Base-by-base conservation (phyloP, 2,113 vertebrate species). In the Eretmochelys imbricata region DNA sequence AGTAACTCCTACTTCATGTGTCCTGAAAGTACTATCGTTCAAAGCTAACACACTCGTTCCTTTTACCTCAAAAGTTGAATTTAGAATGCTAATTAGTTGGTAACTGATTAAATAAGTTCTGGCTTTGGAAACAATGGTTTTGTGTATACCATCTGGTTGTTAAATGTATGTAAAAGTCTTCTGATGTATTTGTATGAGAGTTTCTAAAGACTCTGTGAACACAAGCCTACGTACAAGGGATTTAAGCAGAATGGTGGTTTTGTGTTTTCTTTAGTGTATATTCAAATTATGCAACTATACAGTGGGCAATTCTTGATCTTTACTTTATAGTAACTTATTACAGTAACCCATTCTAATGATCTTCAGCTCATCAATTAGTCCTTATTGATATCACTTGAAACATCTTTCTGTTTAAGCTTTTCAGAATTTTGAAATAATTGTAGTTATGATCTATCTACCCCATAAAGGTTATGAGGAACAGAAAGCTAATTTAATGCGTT, bases 341-440 rank as follows among this genome's bases (percentile, higher is more conserved):
- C 38, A 42, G 38, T 53, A 76, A 94, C 79, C 42, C 35, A 13
- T 59, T 89, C 50, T 85, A 85, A 59, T 93, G 93, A 54, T 88
- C 69, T 87, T 91, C 48, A 51, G 5, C 29, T 84, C 53, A n/a
- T 85, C 55, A 50, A 62, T 87, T 80, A 89, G 38, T 87, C 42
- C 48, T 25, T 90, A 48, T 19, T 1, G 3, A 0, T 54, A 53
- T 87, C 78, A n/a, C 94, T 80, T 88, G 29, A 72, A 53, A 38
- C 27, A 82, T 29, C 25, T 80, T 91, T 10, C 0, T 93, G 3
- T 75, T 90, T 51, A 29, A 75, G 16, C 55, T 93, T 94, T 81
- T 88, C 35, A 85, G 88, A 96, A 82, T 89, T 38, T 38, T 86
- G 62, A 85, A 90, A 82, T 16, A 57, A 57, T 88, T 85, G 42